Conservation (phyloP, 2,113 vertebrate genomes). For the Patagioenas fasciata region DNA sequence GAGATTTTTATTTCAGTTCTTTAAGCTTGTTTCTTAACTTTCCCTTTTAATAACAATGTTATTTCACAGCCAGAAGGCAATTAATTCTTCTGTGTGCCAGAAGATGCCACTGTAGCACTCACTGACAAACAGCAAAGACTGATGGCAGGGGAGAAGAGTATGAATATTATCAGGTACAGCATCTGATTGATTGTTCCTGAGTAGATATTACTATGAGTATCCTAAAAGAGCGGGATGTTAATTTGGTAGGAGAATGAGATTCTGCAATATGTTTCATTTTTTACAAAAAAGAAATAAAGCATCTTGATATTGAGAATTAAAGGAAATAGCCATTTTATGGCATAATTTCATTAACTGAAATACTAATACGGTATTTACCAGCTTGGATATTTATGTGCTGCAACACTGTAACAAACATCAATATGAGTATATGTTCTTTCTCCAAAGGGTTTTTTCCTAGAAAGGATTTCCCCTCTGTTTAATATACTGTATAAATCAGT, state of each 20-base stretch:
- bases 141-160: not conserved
- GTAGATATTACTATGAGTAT: not conserved
- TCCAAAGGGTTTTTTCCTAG: not conserved
- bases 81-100: slow-evolving; percentile 51
- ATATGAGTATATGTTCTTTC: not conserved
- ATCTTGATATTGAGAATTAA: slow-evolving; percentile 28
- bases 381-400: slow-evolving; percentile 48
- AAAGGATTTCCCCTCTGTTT: slow-evolving; percentile 1
- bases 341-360: slow-evolving; percentile 35
- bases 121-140: not conserved
- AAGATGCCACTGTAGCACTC: slow-evolving; percentile 74
- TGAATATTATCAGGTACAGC: not conserved
- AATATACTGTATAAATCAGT: slow-evolving; percentile 48
- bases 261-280: not conserved
- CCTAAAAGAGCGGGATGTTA: not conserved
- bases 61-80: not conserved
- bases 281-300: not conserved
- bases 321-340: slow-evolving; percentile 43
- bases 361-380: slow-evolving; percentile 8
- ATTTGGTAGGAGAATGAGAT: slow-evolving; percentile 23
- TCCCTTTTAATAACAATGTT: not conserved
- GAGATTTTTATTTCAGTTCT: not conserved
- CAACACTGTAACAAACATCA: not conserved
- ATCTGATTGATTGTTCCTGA: not conserved
- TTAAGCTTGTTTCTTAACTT: not conserved